Percentiles rank a stretch among this genome's conserved stretches.
Evolutionary conservation across 2,888 invertebrate genomes (phyloP).

Genomic region (Andrena trimmerana): DNA sequence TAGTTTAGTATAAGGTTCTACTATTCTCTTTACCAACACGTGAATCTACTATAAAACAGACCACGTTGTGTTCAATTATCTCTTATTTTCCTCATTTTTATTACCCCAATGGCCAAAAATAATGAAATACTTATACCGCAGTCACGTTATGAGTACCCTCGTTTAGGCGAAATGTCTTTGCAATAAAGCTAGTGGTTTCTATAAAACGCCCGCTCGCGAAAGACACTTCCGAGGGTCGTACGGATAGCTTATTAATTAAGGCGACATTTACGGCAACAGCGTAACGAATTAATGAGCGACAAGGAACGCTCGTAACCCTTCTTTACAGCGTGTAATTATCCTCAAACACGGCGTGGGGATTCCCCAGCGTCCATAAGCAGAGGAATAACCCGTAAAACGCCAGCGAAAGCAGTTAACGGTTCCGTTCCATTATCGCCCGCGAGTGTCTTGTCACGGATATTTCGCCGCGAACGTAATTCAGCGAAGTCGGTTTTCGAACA

Average conservation of each 20-base stretch:
- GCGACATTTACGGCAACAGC: constrained; percentile 28
- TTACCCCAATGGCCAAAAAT: background rate
- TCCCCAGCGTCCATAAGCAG: background rate
- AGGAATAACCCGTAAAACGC: background rate
- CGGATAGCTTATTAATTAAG: constrained; percentile 48
- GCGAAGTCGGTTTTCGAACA: background rate
- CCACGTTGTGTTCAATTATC: background rate
- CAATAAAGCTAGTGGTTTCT: background rate
- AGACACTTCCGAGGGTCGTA: background rate
- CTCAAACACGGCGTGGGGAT: constrained; percentile 3
- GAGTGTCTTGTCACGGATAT: background rate
- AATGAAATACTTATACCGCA: background rate
- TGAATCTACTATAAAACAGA: no score
- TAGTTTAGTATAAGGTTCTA: no score
- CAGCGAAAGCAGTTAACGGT: background rate
- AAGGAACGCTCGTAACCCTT: constrained; percentile 24
- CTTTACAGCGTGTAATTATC: constrained; percentile 42
- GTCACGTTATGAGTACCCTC: background rate
- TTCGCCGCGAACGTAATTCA: background rate
- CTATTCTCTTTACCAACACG: no score
- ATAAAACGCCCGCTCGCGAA: constrained; percentile 3
- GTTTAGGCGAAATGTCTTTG: background rate
- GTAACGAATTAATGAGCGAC: constrained; percentile 43
- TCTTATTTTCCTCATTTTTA: background rate
- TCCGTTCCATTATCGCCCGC: constrained; percentile 11